Evolutionary conservation across 2,888 invertebrate species (phyloP), one percentile per base, ranked within the genome.

Genomic region (Drosophila vallismaia): DNA sequence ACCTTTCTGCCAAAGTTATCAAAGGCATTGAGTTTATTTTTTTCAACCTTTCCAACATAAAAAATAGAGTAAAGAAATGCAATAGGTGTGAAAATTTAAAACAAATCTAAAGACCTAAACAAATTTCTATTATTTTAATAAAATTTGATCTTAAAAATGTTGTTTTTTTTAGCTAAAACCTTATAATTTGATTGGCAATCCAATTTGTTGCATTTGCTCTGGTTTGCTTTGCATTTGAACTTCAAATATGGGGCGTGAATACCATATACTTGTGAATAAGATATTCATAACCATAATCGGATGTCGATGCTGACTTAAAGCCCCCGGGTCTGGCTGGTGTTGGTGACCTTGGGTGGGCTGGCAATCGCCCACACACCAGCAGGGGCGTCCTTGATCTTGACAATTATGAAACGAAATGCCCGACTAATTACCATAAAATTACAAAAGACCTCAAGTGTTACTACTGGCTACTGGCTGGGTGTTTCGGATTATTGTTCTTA

Each of bases 391-490:
- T 82, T 82, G 82, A 82, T 82, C 87, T 82, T 82, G 82, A 78
- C 85, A 78, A 85, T 78, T 81, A 57, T 76, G 73, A 59, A 73
- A 71, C 70, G 66, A 76, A 83, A 77, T 64, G 60, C 53, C 24
- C 45, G 71, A 72, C 72, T 78, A 87, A 85, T 87, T 82, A 81
- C 38, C 82, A 87, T 87, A 85, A 74, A 63, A 73, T 74, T 71
- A 80, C 81, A 77, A 68, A 80, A 80, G 58, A 63, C 50, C 59
- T 64, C 62, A n/a, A 71, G 70, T 60, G 73, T 69, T 1, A 62
- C 57, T 49, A 58, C 49, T 46, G 19, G 64, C 57, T 49, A 58
- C 49, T 46, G 54, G 40, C 40, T 49, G 49, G 24, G 45, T 60
- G 36, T 57, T 45, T 14, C 48, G 45, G 68, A 50, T 38, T 54